Evolutionary conservation across 2,113 vertebrate genomes (phyloP).

Genomic region (Prietella phreatophila): DNA sequence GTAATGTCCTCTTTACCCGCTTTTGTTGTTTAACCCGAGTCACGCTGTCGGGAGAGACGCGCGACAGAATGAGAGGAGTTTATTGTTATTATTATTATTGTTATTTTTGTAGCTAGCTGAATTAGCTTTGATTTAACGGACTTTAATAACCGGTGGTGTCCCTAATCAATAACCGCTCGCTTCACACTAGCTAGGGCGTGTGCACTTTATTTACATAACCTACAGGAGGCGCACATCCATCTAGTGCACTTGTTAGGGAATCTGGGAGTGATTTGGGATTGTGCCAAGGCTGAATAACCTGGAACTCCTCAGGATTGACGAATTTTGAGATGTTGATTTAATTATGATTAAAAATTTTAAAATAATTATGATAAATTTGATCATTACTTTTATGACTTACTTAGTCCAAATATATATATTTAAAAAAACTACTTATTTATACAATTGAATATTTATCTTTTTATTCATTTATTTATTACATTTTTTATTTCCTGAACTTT

Average conservation of each 20-base stretch:
- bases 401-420: too few relatives aligned
- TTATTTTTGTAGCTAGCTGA: neutral
- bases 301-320: neutral
- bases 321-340: neutral
- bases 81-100: too few relatives aligned
- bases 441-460: too few relatives aligned
- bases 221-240: neutral
- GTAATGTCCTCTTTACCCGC: neutral
- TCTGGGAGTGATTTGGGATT: neutral
- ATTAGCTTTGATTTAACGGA: conserved; percentile 4
- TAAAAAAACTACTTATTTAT: too few relatives aligned
- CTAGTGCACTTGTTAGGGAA: neutral
- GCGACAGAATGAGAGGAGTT: neutral
- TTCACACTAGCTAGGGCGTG: neutral
- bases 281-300: neutral
- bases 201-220: too few relatives aligned
- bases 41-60: neutral
- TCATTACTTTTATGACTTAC: neutral
- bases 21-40: neutral
- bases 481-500: neutral
- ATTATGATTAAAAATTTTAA: neutral
- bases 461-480: too few relatives aligned
- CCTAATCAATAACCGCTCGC: neutral
- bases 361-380: neutral
- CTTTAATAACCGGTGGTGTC: neutral